Evolutionary conservation across 2,888 invertebrate species (phyloP).

Genomic region (Temnothorax unifasciatus): DNA sequence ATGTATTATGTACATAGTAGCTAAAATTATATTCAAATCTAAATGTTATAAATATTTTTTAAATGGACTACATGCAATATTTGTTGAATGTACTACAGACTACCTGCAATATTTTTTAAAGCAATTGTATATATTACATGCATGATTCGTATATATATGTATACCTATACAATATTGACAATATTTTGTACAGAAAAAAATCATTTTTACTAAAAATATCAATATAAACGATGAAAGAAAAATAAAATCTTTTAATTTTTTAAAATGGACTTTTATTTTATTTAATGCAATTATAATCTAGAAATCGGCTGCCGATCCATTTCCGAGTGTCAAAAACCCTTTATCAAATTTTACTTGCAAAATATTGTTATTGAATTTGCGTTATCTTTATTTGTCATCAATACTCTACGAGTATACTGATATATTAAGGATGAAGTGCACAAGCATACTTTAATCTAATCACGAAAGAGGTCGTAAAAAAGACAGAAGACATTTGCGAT

Average conservation of each 20-base stretch:
- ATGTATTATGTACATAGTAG: conserved; percentile 15
- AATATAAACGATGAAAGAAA: background rate
- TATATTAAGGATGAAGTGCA: background rate
- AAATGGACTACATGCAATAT: background rate
- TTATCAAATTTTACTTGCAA: background rate
- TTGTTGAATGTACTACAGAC: background rate
- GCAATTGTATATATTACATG: conserved; percentile 28
- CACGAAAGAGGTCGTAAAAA: background rate
- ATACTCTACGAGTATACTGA: background rate
- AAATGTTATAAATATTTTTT: background rate
- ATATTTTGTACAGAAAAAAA: background rate
- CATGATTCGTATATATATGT: background rate
- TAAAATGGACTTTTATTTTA: background rate
- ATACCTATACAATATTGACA: conserved; percentile 4
- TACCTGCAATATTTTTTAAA: background rate
- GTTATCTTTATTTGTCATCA: background rate
- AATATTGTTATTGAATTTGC: conserved; percentile 15
- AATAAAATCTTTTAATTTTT: conserved; percentile 13
- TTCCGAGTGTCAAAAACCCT: background rate
- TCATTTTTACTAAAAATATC: background rate
- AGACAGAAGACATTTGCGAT: background rate
- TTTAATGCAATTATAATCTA: background rate
- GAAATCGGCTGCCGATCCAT: background rate
- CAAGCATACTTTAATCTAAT: conserved; percentile 6
- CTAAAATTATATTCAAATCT: background rate